Evolutionary conservation across 2,888 invertebrate species (phyloP).

Genomic region (Amitus sp.): DNA sequence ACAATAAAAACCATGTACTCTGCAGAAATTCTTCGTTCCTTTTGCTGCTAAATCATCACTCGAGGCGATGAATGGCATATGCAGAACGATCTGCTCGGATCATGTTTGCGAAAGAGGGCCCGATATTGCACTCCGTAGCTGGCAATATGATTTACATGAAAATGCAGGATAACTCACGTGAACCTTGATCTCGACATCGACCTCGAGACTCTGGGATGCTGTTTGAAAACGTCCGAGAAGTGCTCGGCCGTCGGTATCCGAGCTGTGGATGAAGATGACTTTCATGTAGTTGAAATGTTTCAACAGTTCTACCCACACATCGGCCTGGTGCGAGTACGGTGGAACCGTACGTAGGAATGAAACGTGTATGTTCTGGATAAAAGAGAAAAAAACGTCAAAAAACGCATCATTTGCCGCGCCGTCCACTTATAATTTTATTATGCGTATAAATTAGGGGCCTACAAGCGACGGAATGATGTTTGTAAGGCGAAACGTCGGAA

Average conservation of each 20-base stretch:
- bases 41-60: conserved; percentile 20
- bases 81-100: conserved; percentile 17
- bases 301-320: conserved; percentile 95
- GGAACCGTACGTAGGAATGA: conserved; percentile 97
- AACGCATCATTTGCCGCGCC: conserved; percentile 32
- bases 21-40: background rate
- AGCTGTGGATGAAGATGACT: conserved; percentile 94
- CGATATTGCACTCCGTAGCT: conserved; percentile 11
- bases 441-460: conserved; percentile 35
- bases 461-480: conserved; percentile 31
- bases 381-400: conserved; percentile 26
- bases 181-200: conserved; percentile 92
- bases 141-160: conserved; percentile 36
- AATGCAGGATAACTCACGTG: conserved; percentile 63
- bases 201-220: conserved; percentile 90
- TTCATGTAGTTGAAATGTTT: conserved; percentile 92
- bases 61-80: conserved; percentile 18
- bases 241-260: conserved; percentile 94
- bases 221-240: conserved; percentile 94
- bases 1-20: background rate
- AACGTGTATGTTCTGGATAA: conserved; percentile 88
- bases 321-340: conserved; percentile 98
- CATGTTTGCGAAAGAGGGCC: conserved; percentile 10
- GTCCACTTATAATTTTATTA: conserved; percentile 35
- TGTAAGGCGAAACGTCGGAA: conserved; percentile 20